Base-by-base conservation (phyloP, 2,797 vertebrate species). In the Notolabrus celidotus region DNA sequence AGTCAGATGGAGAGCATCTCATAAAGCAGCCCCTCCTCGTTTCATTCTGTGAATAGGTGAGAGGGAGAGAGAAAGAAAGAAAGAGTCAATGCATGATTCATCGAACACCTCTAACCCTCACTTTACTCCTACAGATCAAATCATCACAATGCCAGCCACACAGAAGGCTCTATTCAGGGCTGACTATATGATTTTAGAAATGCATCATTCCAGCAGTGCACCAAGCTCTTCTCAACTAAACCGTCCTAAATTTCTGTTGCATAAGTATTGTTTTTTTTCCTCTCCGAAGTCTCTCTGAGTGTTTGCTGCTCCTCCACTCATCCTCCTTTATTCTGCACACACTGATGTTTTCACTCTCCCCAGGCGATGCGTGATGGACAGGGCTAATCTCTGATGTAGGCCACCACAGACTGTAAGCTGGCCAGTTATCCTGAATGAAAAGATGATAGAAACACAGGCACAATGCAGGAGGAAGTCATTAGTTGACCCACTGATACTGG, bases 311-410 rank as follows among this genome's bases (percentile, higher is more conserved):
- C 4, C 34, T 58, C 0, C 17, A n/a, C 42, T 59, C 16, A 20
- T 25, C n/a, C 19, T 66, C 56, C 55, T 43, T 9, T 3, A 42
- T 54, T 22, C 23, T 17, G 10, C 27, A 36, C 31, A 59, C 39
- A 42, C 34, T 62, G 22, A 27, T n/a, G 49, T 55, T 66, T 75
- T 9, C 14, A 17, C 11, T 61, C 23, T 71, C 58, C 62, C 42
- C 50, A 54, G 78, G 75, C 63, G 42, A 58, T 56, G 39, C 23
- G 16, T 63, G 49, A 71, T 67, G 33, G 53, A 73, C 67, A 22
- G 34, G 10, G 36, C 17, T 65, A n/a, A 66, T 62, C 50, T 74
- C 46, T 49, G 41, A 77, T 64, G 33, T 73, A 77, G 59, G 63
- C 6, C 45, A 72, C 12, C 16, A 5, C n/a, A 55, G 22, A 25